Evolutionary conservation across 2,113 vertebrate species (phyloP).

Genomic region (Entosphenus tridentatus): DNA sequence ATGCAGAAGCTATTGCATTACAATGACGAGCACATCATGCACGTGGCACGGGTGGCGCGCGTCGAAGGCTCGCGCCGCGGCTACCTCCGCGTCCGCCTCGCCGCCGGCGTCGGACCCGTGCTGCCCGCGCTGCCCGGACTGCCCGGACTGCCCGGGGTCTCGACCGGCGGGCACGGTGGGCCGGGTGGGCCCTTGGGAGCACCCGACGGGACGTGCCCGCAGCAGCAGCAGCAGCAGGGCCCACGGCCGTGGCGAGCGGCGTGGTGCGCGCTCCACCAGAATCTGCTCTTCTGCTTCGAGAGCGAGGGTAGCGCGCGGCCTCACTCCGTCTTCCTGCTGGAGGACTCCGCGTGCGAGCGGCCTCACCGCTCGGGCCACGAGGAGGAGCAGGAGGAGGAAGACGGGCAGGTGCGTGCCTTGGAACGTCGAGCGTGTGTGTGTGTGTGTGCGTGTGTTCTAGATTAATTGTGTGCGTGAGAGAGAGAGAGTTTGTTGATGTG

Average conservation of each 20-base stretch:
- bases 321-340: background rate
- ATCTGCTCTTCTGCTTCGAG: constrained; percentile 4
- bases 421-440: background rate
- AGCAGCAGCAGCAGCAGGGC: background rate
- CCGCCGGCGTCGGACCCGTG: too few species aligned
- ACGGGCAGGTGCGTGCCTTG: background rate
- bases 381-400: background rate
- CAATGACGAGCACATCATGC: background rate
- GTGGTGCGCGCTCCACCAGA: background rate
- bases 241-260: background rate
- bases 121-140: too few species aligned
- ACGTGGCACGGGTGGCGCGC: background rate
- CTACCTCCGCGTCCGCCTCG: background rate
- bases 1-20: background rate
- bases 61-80: background rate
- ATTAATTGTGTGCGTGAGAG: too few species aligned
- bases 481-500: too few species aligned
- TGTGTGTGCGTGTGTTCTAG: too few species aligned
- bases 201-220: background rate
- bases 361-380: background rate
- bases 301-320: constrained; percentile 2
- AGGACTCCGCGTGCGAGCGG: background rate
- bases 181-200: too few species aligned
- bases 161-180: too few species aligned
- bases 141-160: too few species aligned